A percentile compares a stretch with the other conserved stretches of the same genome.
These are phyloP conservation scores for Nephrotoma flavescens DNA, from an alignment of 2,888 invertebrate genomes.

Conservation along the genomic window DNA sequence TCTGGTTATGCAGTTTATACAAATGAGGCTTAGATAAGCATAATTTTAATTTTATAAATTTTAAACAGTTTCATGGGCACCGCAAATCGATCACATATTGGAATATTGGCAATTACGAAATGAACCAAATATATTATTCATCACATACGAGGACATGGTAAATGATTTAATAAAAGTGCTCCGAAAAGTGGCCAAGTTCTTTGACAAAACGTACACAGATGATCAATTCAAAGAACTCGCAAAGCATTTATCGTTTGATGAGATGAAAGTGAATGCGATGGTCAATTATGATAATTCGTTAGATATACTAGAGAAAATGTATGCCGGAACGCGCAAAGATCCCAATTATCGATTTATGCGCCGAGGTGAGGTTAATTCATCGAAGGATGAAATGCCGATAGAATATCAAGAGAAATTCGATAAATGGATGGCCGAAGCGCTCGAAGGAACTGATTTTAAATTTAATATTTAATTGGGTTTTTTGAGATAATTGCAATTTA, in stretches of 20 bases:
- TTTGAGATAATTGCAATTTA: no score
- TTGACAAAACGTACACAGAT: not conserved
- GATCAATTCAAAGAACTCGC: not conserved
- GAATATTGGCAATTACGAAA: no score
- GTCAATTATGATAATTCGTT: not conserved
- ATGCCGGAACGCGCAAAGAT: not conserved
- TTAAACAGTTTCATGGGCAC: no score
- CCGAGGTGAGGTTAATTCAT: not conserved
- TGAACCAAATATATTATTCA: no score
- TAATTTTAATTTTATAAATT: no score
- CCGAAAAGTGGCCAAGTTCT: not conserved
- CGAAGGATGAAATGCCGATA: not conserved
- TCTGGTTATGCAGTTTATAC: no score
- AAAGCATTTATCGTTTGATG: not conserved
- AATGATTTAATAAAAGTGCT: not conserved
- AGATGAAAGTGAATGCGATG: not conserved
- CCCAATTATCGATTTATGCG: not conserved
- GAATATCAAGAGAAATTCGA: no score
- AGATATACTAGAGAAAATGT: not conserved
- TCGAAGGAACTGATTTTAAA: no score
- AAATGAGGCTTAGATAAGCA: no score
- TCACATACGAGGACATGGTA: not conserved
- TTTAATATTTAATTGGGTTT: no score
- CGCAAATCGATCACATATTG: no score
- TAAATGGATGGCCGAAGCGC: no score